Evolutionary conservation across 2,113 vertebrate species (phyloP).

Genomic region (Cyanoramphus novaezelandiae): DNA sequence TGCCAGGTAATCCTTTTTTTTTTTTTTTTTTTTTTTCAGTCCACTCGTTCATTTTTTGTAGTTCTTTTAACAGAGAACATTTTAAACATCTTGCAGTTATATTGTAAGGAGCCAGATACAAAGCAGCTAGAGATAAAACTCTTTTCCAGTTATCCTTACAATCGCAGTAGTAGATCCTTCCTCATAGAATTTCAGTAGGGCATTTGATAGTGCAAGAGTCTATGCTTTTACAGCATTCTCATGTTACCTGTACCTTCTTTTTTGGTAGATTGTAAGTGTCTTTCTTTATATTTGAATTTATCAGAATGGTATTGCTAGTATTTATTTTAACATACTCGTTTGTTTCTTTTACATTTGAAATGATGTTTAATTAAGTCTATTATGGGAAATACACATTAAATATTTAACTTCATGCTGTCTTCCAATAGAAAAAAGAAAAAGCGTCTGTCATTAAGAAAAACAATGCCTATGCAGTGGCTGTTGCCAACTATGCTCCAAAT

Average conservation of each 20-base stretch:
- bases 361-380: not conserved
- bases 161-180: not conserved
- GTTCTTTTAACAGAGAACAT: not conserved
- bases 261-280: not conserved
- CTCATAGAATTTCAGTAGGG: not conserved
- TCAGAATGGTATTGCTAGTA: not conserved
- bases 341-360: not conserved
- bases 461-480: slow-evolving; percentile 96
- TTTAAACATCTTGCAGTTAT: not conserved
- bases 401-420: slow-evolving; percentile 63
- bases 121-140: not conserved
- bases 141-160: not conserved
- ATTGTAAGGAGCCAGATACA: not conserved
- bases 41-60: not conserved
- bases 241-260: not conserved
- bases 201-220: not conserved
- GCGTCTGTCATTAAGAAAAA: slow-evolving; percentile 95
- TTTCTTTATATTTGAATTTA: not conserved
- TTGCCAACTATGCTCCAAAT: slow-evolving; percentile 96
- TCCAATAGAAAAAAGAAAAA: slow-evolving; percentile 93
- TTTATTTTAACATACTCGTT: not conserved
- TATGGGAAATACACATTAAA: not conserved
- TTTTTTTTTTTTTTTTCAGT: not conserved
- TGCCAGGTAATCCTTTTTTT: accelerated
- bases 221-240: not conserved